These are phyloP conservation scores for Cosmia pyralina DNA, from an alignment of 2,888 invertebrate species.

Conservation along the genomic window DNA sequence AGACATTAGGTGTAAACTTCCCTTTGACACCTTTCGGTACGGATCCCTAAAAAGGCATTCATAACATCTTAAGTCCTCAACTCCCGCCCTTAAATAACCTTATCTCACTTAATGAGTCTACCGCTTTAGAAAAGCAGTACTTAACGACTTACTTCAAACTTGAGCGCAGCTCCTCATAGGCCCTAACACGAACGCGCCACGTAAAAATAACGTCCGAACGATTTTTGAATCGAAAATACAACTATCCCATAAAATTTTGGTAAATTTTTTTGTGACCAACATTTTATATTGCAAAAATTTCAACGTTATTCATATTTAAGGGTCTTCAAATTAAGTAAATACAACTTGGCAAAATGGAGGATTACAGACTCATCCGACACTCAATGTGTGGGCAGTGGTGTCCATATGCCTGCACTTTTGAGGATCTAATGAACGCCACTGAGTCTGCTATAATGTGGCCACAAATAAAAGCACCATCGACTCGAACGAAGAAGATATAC, in stretches of 20 bases:
- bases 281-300: too few species aligned
- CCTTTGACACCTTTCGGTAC: neutral
- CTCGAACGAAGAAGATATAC: too few species aligned
- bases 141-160: slow-evolving; percentile 38
- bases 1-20: too few species aligned
- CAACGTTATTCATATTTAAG: too few species aligned
- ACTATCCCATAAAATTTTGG: neutral
- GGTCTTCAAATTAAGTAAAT: too few species aligned
- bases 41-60: slow-evolving; percentile 8
- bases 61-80: slow-evolving; percentile 32
- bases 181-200: neutral
- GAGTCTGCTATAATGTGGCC: too few species aligned
- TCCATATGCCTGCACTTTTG: too few species aligned
- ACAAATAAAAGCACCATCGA: too few species aligned
- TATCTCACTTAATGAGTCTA: slow-evolving; percentile 43
- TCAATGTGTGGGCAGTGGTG: neutral
- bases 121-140: slow-evolving; percentile 31
- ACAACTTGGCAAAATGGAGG: too few species aligned
- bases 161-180: neutral
- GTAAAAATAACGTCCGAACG: too few species aligned
- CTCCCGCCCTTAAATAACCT: slow-evolving; percentile 14
- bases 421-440: too few species aligned
- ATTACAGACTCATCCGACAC: too few species aligned
- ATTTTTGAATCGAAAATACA: neutral
- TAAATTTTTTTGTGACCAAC: neutral